A percentile compares a stretch with the other conserved stretches of the same genome.
Conservation (phyloP, 2,113 vertebrate species). For the Vulpes ferrilata region DNA sequence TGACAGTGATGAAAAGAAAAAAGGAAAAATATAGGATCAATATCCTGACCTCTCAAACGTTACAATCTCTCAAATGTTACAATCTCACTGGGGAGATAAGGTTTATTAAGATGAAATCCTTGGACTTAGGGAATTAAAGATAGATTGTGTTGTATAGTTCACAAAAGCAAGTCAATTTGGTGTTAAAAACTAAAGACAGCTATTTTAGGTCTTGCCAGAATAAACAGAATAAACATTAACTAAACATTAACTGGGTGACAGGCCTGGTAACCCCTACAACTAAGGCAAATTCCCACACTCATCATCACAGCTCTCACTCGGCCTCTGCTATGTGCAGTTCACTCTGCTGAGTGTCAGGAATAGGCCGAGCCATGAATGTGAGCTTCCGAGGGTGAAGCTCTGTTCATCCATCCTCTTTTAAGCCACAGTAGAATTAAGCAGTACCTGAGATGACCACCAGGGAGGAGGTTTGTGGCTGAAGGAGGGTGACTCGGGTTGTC, state of each 20-base stretch:
- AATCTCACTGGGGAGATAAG: not conserved
- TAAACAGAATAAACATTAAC: not conserved
- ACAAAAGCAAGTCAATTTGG: not conserved
- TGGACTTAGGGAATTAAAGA: not conserved
- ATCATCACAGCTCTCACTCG: not conserved
- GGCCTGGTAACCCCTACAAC: not conserved
- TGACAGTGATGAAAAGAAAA: not conserved
- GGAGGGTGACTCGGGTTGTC: not conserved
- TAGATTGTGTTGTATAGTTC: not conserved
- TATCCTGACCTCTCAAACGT: not conserved
- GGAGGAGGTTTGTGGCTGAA: not conserved
- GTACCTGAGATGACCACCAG: rapidly evolving
- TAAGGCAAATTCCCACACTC: not conserved
- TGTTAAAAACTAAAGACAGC: not conserved
- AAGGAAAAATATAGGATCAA: not conserved
- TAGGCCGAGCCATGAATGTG: rapidly evolving
- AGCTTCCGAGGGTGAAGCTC: rapidly evolving
- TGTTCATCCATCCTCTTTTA: too few relatives aligned
- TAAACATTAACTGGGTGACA: not conserved
- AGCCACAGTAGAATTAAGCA: not conserved
- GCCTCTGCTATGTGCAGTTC: rapidly evolving
- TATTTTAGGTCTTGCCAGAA: not conserved
- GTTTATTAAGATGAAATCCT: not conserved
- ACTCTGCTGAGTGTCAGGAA: not conserved
- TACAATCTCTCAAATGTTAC: not conserved